phyloP scores from a whole-genome alignment of 2,797 vertebrate species.

The Syngnathus rostellatus region DNA sequence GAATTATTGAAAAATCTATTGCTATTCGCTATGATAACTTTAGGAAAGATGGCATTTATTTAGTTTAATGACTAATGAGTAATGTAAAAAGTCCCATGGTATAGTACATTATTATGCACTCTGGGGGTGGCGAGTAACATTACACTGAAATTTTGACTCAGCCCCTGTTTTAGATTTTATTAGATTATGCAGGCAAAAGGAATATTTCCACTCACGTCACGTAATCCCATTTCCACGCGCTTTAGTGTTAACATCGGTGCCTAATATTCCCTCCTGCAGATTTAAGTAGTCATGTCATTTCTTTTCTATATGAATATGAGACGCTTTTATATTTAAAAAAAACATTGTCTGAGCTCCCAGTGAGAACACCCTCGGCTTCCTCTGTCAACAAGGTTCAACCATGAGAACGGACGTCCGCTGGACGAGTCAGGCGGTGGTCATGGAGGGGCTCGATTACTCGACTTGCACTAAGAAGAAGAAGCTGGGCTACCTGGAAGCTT shows the following conservation, averaged over 20 bases:
- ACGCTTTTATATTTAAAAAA: conserved; percentile 31
- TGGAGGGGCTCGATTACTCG: conserved; percentile 24
- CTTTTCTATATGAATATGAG: conserved; percentile 41
- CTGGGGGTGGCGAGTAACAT: background rate
- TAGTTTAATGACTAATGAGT: too few species aligned
- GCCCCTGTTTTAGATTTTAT: background rate
- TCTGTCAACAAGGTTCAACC: conserved; percentile 46
- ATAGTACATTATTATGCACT: background rate
- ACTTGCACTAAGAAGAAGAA: conserved; percentile 24
- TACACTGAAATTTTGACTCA: background rate
- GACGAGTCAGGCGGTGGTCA: conserved; percentile 32
- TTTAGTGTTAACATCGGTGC: background rate
- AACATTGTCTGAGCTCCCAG: conserved; percentile 17
- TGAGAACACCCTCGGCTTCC: conserved; percentile 40
- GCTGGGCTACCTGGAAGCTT: conserved; percentile 33
- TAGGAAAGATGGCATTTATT: too few species aligned
- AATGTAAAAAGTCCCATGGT: too few species aligned
- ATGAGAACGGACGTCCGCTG: conserved; percentile 44
- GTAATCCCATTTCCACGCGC: background rate
- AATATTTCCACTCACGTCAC: background rate
- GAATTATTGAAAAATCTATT: too few species aligned
- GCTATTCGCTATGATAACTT: too few species aligned
- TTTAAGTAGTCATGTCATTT: conserved; percentile 21
- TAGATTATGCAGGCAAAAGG: background rate
- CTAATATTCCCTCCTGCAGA: conserved; percentile 9